Percentiles rank a stretch among this genome's conserved stretches.
Conservation (phyloP, 2,113 vertebrate genomes). For the Nannospalax galili region DNA sequence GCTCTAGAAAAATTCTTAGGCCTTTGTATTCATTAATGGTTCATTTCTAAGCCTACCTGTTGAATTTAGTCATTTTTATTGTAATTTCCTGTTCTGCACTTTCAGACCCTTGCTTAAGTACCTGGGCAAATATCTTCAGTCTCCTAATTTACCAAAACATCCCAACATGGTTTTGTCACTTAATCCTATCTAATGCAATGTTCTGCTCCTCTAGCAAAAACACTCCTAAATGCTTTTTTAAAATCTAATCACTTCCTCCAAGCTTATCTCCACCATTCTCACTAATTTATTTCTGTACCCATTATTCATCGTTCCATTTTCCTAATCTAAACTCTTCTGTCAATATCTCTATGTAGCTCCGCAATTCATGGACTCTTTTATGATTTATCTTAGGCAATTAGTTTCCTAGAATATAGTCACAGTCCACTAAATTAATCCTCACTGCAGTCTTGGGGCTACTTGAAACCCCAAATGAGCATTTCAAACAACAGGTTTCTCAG, state of each 20-base stretch:
- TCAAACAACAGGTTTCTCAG: neutral
- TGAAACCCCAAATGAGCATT: constrained; percentile 23
- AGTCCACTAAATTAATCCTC: neutral
- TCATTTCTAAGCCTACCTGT: constrained; percentile 1
- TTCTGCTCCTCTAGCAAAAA: constrained; percentile 48
- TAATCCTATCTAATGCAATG: constrained; percentile 40
- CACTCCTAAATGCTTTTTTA: constrained; percentile 23
- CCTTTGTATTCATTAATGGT: constrained; percentile 10
- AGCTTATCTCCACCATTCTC: constrained; percentile 11
- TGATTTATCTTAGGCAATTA: constrained; percentile 50
- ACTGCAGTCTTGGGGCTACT: neutral
- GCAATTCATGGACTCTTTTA: constrained; percentile 20
- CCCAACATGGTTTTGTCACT: constrained; percentile 3
- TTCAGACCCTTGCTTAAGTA: constrained; percentile 21
- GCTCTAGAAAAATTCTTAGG: constrained; percentile 35
- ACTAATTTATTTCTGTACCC: constrained; percentile 18
- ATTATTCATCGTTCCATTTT: constrained; percentile 23
- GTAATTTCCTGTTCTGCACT: constrained; percentile 19
- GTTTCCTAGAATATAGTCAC: constrained; percentile 40
- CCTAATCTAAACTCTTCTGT: neutral
- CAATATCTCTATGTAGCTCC: constrained; percentile 27
- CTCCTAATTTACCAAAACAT: constrained; percentile 39
- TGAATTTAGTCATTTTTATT: constrained; percentile 37
- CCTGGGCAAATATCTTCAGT: neutral
- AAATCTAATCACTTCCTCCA: constrained; percentile 43